Percentiles rank a stretch among this genome's conserved stretches.
These are phyloP conservation scores for Apodemia duryi DNA, from an alignment of 2,888 invertebrate genomes.

Conservation along the genomic window DNA sequence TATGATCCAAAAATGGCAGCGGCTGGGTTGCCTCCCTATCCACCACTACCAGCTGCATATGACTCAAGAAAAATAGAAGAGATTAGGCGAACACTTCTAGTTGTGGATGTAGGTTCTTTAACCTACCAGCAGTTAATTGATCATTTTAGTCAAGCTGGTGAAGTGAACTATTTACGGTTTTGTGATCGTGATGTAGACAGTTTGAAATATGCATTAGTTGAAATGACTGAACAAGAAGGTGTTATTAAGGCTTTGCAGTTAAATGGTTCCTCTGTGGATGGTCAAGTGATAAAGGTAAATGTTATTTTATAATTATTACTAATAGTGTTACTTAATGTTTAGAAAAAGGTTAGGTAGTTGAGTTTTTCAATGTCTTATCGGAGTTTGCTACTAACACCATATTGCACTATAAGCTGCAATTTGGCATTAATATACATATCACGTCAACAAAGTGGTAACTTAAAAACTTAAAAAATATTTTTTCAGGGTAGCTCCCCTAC, in stretches of 20 bases:
- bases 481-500: too few species aligned
- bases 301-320: neutral
- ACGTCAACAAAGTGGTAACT: too few species aligned
- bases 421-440: too few species aligned
- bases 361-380: too few species aligned
- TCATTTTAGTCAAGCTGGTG: slow-evolving; percentile 91
- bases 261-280: slow-evolving; percentile 88
- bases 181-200: slow-evolving; percentile 91
- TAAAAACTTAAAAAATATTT: too few species aligned
- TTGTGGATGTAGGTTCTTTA: slow-evolving; percentile 87
- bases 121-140: slow-evolving; percentile 92
- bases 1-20: slow-evolving; percentile 93
- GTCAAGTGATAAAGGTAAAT: slow-evolving; percentile 78
- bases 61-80: slow-evolving; percentile 96
- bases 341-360: too few species aligned
- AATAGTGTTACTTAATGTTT: too few species aligned
- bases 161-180: slow-evolving; percentile 96
- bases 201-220: slow-evolving; percentile 90
- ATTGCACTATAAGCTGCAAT: too few species aligned
- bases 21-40: slow-evolving; percentile 92
- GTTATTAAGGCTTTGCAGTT: slow-evolving; percentile 91
- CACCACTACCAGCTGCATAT: slow-evolving; percentile 91
- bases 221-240: slow-evolving; percentile 95
- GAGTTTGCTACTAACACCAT: too few species aligned
- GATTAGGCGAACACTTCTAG: slow-evolving; percentile 94